Percentiles rank a stretch among this genome's conserved stretches.
phyloP scores from a whole-genome alignment of 2,888 invertebrate species.

The Himalopsyche kuldschensis region DNA sequence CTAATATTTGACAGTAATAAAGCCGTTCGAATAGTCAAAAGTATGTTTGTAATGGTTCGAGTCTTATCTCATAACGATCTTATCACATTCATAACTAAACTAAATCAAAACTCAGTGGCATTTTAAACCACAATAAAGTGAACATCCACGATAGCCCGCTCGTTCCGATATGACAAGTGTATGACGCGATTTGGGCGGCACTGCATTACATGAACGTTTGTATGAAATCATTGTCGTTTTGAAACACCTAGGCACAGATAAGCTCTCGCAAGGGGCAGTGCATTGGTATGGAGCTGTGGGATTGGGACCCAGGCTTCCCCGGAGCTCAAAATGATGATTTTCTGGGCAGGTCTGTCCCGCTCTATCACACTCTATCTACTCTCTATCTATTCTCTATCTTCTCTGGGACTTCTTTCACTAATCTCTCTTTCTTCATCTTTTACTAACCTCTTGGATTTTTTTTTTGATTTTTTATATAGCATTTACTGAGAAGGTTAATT shows the following conservation, averaged over 20 bases:
- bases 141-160: too few relatives aligned
- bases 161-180: too few relatives aligned
- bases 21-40: too few relatives aligned
- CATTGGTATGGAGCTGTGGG: constrained; percentile 76
- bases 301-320: constrained; percentile 79
- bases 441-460: not conserved
- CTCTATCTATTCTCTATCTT: too few relatives aligned
- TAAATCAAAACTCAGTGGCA: too few relatives aligned
- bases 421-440: not conserved
- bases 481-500: not conserved
- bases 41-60: too few relatives aligned
- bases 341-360: constrained; percentile 75
- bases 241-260: constrained; percentile 68
- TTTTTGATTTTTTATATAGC: not conserved
- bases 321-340: constrained; percentile 80
- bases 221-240: not conserved
- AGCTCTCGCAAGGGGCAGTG: constrained; percentile 74
- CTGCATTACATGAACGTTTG: too few relatives aligned
- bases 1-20: too few relatives aligned
- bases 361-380: not conserved
- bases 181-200: too few relatives aligned
- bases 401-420: not conserved
- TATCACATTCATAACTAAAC: too few relatives aligned
- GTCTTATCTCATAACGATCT: too few relatives aligned
- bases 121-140: too few relatives aligned